A percentile compares a stretch with the other conserved stretches of the same genome.
These are phyloP conservation scores for Diadophis punctatus DNA, from an alignment of 2,113 vertebrate species.

Conservation along the genomic window DNA sequence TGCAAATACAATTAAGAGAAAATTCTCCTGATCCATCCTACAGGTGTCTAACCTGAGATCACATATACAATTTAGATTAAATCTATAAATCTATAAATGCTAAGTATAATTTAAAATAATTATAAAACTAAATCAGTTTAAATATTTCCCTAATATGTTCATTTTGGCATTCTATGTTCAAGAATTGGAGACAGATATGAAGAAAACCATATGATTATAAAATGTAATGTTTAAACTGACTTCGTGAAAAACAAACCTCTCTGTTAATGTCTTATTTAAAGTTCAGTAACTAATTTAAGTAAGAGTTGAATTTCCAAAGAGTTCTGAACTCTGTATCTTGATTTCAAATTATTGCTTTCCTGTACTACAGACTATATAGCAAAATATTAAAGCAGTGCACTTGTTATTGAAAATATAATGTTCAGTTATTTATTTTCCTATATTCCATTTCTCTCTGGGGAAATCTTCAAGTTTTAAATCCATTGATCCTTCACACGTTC, in stretches of 20 bases:
- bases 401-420: slow-evolving; percentile 35
- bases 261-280: slow-evolving; percentile 21
- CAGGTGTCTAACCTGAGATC: not conserved
- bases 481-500: slow-evolving; percentile 31
- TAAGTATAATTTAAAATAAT: not conserved
- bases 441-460: slow-evolving; percentile 39
- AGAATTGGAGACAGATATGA: slow-evolving; percentile 9
- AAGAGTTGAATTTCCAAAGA: slow-evolving; percentile 30
- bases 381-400: slow-evolving; percentile 39
- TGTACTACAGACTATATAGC: slow-evolving; percentile 7
- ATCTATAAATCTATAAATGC: not conserved
- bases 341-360: slow-evolving; percentile 24
- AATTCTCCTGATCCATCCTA: not conserved
- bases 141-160: not conserved
- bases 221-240: not conserved
- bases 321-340: not conserved
- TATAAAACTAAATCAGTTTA: not conserved
- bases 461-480: slow-evolving; percentile 50
- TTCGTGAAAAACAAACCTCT: slow-evolving; percentile 17
- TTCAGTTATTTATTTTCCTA: slow-evolving; percentile 39
- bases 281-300: slow-evolving; percentile 31
- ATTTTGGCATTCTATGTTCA: not conserved
- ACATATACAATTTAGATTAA: not conserved
- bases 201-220: slow-evolving; percentile 24
- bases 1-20: not conserved